Percentiles rank a stretch among this genome's conserved stretches.
Conservation (phyloP, 2,113 vertebrate species). For the Bungarus multicinctus region DNA sequence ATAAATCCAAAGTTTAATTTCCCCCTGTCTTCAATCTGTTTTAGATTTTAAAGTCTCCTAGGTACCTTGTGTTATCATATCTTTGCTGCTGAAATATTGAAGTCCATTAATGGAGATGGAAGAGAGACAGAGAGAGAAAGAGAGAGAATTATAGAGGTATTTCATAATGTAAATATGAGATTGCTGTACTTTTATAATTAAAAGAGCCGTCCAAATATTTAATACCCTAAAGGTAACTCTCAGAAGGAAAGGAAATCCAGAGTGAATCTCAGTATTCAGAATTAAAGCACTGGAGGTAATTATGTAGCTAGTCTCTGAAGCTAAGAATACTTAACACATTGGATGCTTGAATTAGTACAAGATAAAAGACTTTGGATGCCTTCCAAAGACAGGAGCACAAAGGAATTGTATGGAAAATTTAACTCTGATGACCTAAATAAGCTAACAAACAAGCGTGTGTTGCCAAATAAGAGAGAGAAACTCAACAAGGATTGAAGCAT, state of each 20-base stretch:
- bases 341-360: slow-evolving; percentile 36
- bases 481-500: not conserved
- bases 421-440: slow-evolving; percentile 25
- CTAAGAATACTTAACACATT: slow-evolving; percentile 17
- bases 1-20: slow-evolving; percentile 12
- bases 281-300: slow-evolving; percentile 1
- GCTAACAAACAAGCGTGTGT: slow-evolving; percentile 10
- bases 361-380: slow-evolving; percentile 41
- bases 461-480: not conserved
- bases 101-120: not conserved
- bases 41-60: slow-evolving; percentile 1
- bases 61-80: not conserved
- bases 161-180: slow-evolving; percentile 8
- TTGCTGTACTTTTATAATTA: slow-evolving; percentile 1
- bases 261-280: not conserved
- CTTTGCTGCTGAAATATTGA: not conserved
- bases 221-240: not conserved
- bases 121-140: not conserved
- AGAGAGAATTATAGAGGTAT: not conserved
- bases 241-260: slow-evolving; percentile 11
- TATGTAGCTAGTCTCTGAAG: slow-evolving; percentile 29
- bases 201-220: not conserved
- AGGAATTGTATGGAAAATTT: slow-evolving; percentile 27
- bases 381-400: not conserved
- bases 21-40: not conserved